Conservation (phyloP, 1,140 invertebrate species). For the Euborellia annulipes region DNA sequence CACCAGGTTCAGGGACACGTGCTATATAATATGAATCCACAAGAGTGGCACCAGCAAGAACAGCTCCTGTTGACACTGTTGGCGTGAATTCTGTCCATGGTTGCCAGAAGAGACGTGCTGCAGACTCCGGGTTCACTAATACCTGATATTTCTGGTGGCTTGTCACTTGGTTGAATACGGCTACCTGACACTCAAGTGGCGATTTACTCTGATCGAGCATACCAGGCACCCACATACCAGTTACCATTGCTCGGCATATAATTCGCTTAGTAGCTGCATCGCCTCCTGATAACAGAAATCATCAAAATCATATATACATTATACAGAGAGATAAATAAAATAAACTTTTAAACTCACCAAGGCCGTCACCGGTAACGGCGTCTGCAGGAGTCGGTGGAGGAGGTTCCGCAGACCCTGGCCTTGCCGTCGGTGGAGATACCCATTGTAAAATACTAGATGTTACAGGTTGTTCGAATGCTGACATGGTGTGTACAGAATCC, state of each 20-base stretch:
- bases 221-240: conserved; percentile 52
- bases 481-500: conserved; percentile 29
- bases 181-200: conserved; percentile 41
- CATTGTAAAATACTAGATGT: conserved; percentile 41
- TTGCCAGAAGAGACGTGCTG: conserved; percentile 55
- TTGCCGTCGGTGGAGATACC: conserved; percentile 23
- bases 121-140: conserved; percentile 55
- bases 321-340: too few relatives aligned
- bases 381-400: too few relatives aligned
- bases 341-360: too few relatives aligned
- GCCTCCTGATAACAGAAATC: too few relatives aligned
- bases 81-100: conserved; percentile 47
- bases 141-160: conserved; percentile 43
- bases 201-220: conserved; percentile 29
- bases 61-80: conserved; percentile 42
- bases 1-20: too few relatives aligned
- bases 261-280: conserved; percentile 14
- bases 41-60: conserved; percentile 29
- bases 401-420: too few relatives aligned
- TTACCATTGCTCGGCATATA: conserved; percentile 51
- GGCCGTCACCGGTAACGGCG: too few relatives aligned
- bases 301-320: too few relatives aligned
- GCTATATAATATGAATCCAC: neutral
- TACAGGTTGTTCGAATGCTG: conserved; percentile 28
- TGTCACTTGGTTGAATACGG: conserved; percentile 37